phyloP scores from a whole-genome alignment of 2,888 invertebrate genomes.

The Rotaria macrura region DNA sequence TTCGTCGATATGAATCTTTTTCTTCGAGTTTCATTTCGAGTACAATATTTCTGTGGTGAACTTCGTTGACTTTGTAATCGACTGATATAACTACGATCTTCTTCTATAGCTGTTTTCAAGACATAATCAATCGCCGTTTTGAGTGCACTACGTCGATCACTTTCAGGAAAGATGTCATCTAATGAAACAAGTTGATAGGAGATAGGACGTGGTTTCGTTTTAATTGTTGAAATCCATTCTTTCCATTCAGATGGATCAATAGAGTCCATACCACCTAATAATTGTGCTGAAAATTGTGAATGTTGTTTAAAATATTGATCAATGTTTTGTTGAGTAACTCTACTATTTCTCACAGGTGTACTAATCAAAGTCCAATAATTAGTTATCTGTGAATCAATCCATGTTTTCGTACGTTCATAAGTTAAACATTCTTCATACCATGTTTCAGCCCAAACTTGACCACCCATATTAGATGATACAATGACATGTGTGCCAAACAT shows the following conservation, averaged over 20 bases:
- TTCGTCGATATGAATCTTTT: too few relatives aligned
- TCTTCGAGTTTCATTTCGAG: too few relatives aligned
- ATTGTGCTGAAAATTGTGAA: neutral
- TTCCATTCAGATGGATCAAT: neutral
- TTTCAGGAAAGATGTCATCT: too few relatives aligned
- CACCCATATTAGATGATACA: neutral
- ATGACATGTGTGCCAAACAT: neutral
- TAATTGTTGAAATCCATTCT: neutral
- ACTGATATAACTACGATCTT: too few relatives aligned
- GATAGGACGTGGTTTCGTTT: too few relatives aligned
- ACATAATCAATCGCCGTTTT: too few relatives aligned
- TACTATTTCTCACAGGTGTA: too few relatives aligned
- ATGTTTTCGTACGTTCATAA: neutral
- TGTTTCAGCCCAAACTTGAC: constrained; percentile 4
- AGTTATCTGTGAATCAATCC: neutral
- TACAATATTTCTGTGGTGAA: too few relatives aligned
- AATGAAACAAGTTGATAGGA: too few relatives aligned
- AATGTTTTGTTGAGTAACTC: neutral
- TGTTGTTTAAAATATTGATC: neutral
- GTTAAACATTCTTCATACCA: neutral
- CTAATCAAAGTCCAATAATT: neutral
- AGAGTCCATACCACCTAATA: neutral
- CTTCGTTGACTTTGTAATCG: too few relatives aligned
- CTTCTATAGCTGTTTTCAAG: too few relatives aligned
- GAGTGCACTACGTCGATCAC: too few relatives aligned